Conservation (phyloP, 2,888 invertebrate genomes). For the Dynastes tityus region DNA sequence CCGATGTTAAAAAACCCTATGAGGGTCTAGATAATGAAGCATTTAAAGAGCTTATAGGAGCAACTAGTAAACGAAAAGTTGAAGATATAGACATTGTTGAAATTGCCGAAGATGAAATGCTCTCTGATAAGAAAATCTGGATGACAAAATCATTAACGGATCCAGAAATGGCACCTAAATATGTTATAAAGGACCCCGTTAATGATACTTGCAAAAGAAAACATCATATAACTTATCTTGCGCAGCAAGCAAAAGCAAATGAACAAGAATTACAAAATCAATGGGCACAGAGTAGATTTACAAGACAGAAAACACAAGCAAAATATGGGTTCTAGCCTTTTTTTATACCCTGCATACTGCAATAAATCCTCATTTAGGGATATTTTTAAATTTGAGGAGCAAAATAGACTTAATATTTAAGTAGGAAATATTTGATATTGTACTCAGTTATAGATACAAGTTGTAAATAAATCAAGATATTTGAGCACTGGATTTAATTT, state of each 20-base stretch:
- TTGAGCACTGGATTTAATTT: too few species aligned
- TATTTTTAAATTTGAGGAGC: too few species aligned
- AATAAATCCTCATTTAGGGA: too few species aligned
- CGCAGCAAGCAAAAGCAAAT: slow-evolving; percentile 93
- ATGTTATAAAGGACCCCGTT: slow-evolving; percentile 73
- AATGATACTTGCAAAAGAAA: slow-evolving; percentile 79
- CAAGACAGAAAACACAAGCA: slow-evolving; percentile 90
- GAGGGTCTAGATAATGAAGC: slow-evolving; percentile 72
- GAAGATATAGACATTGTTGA: slow-evolving; percentile 86
- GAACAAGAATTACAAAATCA: slow-evolving; percentile 94
- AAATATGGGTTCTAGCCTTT: slow-evolving; percentile 92
- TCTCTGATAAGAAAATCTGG: slow-evolving; percentile 87
- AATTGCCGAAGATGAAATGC: slow-evolving; percentile 85
- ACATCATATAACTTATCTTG: slow-evolving; percentile 97
- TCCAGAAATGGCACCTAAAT: slow-evolving; percentile 73
- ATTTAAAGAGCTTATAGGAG: slow-evolving; percentile 81
- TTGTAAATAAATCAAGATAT: too few species aligned
- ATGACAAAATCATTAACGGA: slow-evolving; percentile 83
- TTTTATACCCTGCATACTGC: neutral
- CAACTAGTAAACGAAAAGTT: slow-evolving; percentile 74
- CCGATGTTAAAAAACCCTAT: slow-evolving; percentile 69
- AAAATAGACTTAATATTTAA: too few species aligned
- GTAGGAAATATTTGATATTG: too few species aligned
- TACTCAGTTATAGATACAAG: too few species aligned
- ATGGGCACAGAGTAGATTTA: slow-evolving; percentile 92